Evolutionary conservation across 2,113 vertebrate species (phyloP).

Genomic region (Callithrix jacchus): DNA sequence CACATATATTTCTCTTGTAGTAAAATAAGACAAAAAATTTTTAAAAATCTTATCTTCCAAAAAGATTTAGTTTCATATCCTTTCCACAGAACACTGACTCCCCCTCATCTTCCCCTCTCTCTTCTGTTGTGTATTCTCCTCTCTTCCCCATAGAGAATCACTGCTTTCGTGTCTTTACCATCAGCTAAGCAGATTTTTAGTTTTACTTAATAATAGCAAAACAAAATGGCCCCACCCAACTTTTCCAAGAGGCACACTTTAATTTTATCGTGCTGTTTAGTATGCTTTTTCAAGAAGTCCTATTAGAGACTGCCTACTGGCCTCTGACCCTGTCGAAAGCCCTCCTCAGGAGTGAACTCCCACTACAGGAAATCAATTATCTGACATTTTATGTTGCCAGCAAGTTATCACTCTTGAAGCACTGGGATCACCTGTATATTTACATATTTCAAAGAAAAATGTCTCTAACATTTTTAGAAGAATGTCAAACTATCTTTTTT

Average conservation of each 20-base stretch:
- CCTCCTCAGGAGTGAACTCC: background rate
- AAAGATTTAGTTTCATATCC: background rate
- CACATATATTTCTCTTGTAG: background rate
- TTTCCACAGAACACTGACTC: background rate
- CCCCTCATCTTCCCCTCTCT: background rate
- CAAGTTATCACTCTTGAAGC: background rate
- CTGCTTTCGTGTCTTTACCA: background rate
- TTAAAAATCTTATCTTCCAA: background rate
- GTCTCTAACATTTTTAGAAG: conserved; percentile 33
- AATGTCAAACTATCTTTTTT: conserved; percentile 38
- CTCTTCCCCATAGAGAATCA: background rate
- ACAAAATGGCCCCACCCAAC: background rate
- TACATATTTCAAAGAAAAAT: conserved; percentile 46
- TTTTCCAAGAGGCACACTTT: background rate
- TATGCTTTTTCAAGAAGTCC: background rate
- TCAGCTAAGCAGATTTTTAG: background rate
- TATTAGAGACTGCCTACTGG: background rate
- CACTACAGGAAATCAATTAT: background rate
- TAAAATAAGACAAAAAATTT: background rate
- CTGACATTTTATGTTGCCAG: conserved; percentile 4
- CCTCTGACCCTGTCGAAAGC: background rate
- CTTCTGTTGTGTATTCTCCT: background rate
- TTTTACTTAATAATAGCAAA: conserved; percentile 28
- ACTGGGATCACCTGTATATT: background rate
- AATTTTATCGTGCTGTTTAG: background rate